phyloP scores from a whole-genome alignment of 1,140 invertebrate species.

The Aphidius gifuensis region DNA sequence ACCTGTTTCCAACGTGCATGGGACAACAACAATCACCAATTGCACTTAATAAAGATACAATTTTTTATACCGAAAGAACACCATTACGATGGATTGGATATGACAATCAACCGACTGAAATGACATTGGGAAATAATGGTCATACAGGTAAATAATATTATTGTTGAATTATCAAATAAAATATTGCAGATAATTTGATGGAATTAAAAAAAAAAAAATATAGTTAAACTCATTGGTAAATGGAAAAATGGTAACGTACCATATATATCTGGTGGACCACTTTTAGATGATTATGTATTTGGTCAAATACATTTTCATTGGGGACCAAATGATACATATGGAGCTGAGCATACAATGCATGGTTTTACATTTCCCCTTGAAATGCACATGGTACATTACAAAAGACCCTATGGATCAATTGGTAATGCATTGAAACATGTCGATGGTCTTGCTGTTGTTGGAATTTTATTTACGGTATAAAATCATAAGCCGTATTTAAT shows the following conservation, averaged over 20 bases:
- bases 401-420: conserved; percentile 30
- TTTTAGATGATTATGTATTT: conserved; percentile 68
- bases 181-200: not conserved
- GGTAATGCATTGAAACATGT: conserved; percentile 31
- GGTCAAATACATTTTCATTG: conserved; percentile 75
- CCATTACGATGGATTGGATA: conserved; percentile 59
- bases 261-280: conserved; percentile 63
- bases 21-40: conserved; percentile 42
- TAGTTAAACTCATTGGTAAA: not conserved
- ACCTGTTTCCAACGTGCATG: conserved; percentile 20
- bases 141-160: conserved; percentile 60
- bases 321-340: conserved; percentile 65
- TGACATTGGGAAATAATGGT: conserved; percentile 64
- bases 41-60: conserved; percentile 29
- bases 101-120: conserved; percentile 48
- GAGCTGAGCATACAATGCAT: conserved; percentile 82
- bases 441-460: conserved; percentile 39
- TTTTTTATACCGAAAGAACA: conserved; percentile 36
- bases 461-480: conserved; percentile 37
- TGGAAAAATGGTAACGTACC: conserved; percentile 38
- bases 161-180: conserved; percentile 1
- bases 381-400: conserved; percentile 43
- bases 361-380: conserved; percentile 46
- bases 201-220: no score
- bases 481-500: no score